Conservation (phyloP, 2,888 invertebrate genomes). For the Branchinecta sandiegonensis region DNA sequence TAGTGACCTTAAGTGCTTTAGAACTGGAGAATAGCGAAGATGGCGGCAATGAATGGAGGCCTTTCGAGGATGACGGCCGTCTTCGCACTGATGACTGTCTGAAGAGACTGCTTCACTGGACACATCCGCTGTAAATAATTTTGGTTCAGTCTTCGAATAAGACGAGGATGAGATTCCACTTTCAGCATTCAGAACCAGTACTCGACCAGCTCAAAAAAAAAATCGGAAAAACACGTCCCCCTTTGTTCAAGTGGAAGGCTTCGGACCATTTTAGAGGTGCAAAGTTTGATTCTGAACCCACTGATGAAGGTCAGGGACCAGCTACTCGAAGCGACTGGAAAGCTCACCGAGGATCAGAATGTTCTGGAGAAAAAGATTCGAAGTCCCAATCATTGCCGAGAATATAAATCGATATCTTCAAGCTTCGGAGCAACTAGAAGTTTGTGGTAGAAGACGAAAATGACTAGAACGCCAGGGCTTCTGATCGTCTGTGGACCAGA, state of each 20-base stretch:
- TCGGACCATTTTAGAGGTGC: background rate
- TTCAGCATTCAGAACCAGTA: background rate
- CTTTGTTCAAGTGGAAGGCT: background rate
- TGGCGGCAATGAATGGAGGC: constrained; percentile 1
- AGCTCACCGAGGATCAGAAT: background rate
- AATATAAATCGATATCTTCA: constrained; percentile 16
- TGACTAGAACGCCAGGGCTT: background rate
- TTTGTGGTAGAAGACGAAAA: constrained; percentile 14
- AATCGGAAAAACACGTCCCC: background rate
- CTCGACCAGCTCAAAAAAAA: background rate
- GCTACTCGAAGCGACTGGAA: background rate
- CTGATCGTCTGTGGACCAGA: too few species aligned
- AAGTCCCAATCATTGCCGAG: background rate
- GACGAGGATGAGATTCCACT: background rate
- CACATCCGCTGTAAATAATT: background rate
- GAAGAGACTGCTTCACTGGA: background rate
- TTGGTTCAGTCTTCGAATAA: background rate
- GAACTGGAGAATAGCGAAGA: background rate
- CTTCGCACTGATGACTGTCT: background rate
- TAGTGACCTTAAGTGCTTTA: background rate
- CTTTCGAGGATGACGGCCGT: background rate
- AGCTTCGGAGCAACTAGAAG: background rate
- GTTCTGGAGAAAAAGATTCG: constrained; percentile 16
- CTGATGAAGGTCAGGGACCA: background rate
- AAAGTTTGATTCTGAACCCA: background rate